These are phyloP conservation scores for Notolabrus celidotus DNA, from an alignment of 2,797 vertebrate species.

Conservation along the genomic window DNA sequence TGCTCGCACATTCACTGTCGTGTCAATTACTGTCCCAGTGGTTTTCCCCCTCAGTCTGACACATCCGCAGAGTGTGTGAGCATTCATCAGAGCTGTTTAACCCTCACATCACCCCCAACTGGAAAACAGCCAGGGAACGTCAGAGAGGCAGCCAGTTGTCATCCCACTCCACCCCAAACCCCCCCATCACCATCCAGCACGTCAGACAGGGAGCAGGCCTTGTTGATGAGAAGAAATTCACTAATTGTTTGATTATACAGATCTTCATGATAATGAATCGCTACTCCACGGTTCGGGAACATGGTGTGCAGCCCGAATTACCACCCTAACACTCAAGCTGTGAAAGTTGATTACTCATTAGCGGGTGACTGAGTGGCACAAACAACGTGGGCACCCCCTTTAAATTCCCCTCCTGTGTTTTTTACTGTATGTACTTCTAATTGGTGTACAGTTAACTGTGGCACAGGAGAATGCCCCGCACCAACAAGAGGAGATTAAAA, in stretches of 20 bases:
- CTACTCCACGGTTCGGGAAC: slow-evolving; percentile 97
- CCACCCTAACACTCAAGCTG: slow-evolving; percentile 98
- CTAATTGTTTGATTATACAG: slow-evolving; percentile 99
- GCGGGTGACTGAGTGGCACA: slow-evolving; percentile 97
- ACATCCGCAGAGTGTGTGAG: slow-evolving; percentile 68
- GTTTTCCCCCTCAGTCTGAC: slow-evolving; percentile 73
- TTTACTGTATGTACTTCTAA: slow-evolving; percentile 76
- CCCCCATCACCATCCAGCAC: slow-evolving; percentile 76
- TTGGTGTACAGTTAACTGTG: slow-evolving; percentile 57
- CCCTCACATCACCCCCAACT: slow-evolving; percentile 66
- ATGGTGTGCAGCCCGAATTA: slow-evolving; percentile 98
- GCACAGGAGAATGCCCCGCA: slow-evolving; percentile 29
- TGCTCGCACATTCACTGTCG: slow-evolving; percentile 51
- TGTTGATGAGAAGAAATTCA: slow-evolving; percentile 95
- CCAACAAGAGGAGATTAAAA: slow-evolving; percentile 13
- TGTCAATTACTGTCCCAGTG: slow-evolving; percentile 70
- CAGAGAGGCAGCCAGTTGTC: slow-evolving; percentile 71
- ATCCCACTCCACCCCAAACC: slow-evolving; percentile 35
- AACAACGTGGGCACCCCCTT: slow-evolving; percentile 88
- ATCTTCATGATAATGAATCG: slow-evolving; percentile 99
- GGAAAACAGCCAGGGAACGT: slow-evolving; percentile 78
- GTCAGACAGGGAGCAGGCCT: slow-evolving; percentile 88
- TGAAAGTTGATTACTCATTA: slow-evolving; percentile 99
- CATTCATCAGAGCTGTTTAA: slow-evolving; percentile 76
- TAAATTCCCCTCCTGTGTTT: slow-evolving; percentile 69